A percentile compares a stretch with the other conserved stretches of the same genome.
Conservation (phyloP, 2,113 vertebrate genomes). For the Otis tarda region DNA sequence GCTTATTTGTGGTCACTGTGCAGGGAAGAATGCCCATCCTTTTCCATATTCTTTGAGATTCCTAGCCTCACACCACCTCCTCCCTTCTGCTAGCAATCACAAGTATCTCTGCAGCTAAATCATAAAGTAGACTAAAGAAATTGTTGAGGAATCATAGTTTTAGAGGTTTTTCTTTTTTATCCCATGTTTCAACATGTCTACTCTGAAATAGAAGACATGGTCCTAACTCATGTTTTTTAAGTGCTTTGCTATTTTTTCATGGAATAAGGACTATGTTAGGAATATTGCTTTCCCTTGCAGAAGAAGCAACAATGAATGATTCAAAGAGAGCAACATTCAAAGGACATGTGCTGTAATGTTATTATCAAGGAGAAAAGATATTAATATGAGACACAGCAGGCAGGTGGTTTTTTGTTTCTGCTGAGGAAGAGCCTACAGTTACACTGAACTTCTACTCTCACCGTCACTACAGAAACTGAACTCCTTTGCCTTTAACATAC, state of each 20-base stretch:
- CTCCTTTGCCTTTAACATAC: not conserved
- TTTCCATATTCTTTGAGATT: not conserved
- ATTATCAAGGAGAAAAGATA: not conserved
- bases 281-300: not conserved
- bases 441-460: not conserved
- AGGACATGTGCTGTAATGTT: not conserved
- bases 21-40: not conserved
- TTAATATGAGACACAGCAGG: not conserved
- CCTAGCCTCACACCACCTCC: not conserved
- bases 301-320: not conserved
- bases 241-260: not conserved
- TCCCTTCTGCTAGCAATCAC: not conserved
- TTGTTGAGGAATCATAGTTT: not conserved
- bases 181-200: not conserved
- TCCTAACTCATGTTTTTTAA: not conserved
- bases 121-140: not conserved
- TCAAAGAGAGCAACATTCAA: not conserved
- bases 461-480: not conserved
- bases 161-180: not conserved
- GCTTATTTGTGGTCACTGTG: not conserved
- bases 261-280: not conserved
- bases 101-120: not conserved
- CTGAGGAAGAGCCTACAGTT: not conserved
- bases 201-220: not conserved
- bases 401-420: not conserved